A percentile compares a stretch with the other conserved stretches of the same genome.
Conservation (phyloP, 2,888 invertebrate species). For the Phlogophora meticulosa region DNA sequence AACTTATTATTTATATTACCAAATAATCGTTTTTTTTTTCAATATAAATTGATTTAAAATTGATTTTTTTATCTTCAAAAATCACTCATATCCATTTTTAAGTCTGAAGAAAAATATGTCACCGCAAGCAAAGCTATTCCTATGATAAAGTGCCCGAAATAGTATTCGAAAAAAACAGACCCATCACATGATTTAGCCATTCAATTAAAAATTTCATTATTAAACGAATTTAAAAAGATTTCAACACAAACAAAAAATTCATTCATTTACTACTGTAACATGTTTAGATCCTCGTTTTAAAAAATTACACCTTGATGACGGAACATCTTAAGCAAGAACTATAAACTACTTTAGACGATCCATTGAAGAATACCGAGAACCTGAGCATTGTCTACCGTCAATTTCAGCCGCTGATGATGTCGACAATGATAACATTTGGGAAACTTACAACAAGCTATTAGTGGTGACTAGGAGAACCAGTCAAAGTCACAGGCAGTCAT, state of each 20-base stretch:
- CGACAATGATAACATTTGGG: no score
- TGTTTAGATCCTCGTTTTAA: constrained; percentile 61
- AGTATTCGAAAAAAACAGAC: constrained; percentile 56
- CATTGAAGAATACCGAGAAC: constrained; percentile 61
- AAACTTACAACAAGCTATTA: constrained; percentile 61
- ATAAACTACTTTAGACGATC: constrained; percentile 58
- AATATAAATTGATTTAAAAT: no score
- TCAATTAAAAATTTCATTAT: constrained; percentile 60
- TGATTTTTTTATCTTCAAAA: no score
- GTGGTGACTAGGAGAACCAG: constrained; percentile 56
- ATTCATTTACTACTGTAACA: constrained; percentile 53
- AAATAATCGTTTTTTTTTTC: no score
- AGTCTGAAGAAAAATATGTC: constrained; percentile 71
- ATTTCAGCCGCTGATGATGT: constrained; percentile 58
- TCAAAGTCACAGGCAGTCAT: constrained; percentile 56
- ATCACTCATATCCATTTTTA: no score
- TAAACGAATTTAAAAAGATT: constrained; percentile 62
- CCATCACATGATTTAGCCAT: constrained; percentile 57
- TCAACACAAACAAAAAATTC: constrained; percentile 60
- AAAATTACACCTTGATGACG: constrained; percentile 58
- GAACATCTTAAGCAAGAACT: constrained; percentile 56
- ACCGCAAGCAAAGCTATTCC: constrained; percentile 70
- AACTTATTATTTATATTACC: no score
- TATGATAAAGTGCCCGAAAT: constrained; percentile 62
- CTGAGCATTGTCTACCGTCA: constrained; percentile 29